Conservation (phyloP, 1,140 invertebrate genomes). For the Phymastichus coffea region DNA sequence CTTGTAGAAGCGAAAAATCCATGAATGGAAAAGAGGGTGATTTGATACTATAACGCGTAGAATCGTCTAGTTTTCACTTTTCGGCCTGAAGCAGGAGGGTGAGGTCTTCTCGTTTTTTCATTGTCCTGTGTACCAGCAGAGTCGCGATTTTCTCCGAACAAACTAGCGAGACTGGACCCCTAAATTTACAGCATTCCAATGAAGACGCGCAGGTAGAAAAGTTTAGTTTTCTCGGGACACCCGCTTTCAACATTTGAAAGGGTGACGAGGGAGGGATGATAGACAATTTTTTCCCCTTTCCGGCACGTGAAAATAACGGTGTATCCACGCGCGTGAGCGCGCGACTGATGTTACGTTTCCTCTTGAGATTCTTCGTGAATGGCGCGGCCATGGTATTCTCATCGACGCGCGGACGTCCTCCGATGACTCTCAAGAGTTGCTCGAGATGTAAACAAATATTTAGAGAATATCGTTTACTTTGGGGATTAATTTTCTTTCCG, state of each 20-base stretch:
- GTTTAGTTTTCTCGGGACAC: background rate
- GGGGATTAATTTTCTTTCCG: no score
- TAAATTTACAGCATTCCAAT: conserved; percentile 39
- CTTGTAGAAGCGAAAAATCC: conserved; percentile 6
- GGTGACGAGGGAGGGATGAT: conserved; percentile 1
- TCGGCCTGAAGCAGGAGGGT: no score
- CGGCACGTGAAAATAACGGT: no score
- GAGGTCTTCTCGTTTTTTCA: conserved; percentile 11
- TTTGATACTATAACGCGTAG: background rate
- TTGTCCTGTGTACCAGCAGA: background rate
- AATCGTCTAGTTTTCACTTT: no score
- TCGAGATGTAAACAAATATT: no score
- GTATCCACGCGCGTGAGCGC: background rate
- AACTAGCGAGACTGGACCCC: conserved; percentile 9
- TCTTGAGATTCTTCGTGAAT: background rate
- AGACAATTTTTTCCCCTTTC: conserved; percentile 12
- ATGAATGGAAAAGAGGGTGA: conserved; percentile 25
- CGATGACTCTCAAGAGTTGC: no score
- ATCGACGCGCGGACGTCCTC: no score
- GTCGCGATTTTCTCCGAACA: conserved; percentile 22
- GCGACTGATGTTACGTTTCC: background rate
- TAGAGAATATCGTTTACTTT: no score
- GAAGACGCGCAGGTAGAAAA: background rate
- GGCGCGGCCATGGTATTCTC: no score
- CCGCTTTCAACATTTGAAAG: background rate